Conservation (phyloP, 2,797 vertebrate species). For the Scolopax bukidnonensis region DNA sequence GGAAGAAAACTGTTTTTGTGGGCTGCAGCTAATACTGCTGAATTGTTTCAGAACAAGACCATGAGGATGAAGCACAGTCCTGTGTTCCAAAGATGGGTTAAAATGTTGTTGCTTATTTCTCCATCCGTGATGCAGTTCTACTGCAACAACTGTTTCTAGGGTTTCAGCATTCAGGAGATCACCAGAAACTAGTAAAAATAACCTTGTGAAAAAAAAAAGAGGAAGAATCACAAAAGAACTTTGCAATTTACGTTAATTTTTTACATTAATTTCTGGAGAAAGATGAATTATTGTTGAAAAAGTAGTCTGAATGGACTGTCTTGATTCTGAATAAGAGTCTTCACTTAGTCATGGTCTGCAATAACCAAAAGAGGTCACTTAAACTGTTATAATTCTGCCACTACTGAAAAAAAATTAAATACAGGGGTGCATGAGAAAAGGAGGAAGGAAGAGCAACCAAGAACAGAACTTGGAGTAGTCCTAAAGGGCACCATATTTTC, state of each 20-base stretch:
- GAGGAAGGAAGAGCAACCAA: not conserved
- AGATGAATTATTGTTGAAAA: not conserved
- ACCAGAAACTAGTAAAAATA: constrained; percentile 13
- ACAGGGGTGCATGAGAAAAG: not conserved
- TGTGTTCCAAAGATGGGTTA: not conserved
- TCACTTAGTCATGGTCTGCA: not conserved
- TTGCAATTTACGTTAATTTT: not conserved
- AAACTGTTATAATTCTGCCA: not conserved
- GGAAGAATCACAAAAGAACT: not conserved
- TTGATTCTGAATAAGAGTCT: not conserved
- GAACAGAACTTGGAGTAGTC: not conserved
- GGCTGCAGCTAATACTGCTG: not conserved
- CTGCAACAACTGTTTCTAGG: constrained; percentile 10
- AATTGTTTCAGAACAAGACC: not conserved
- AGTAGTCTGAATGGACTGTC: not conserved
- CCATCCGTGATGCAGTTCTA: not conserved
- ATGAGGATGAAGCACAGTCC: not conserved
- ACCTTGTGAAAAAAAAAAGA: not conserved
- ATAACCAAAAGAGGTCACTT: not conserved
- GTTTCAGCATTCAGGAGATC: not conserved
- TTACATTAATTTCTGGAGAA: not conserved
- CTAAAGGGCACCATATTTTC: not conserved
- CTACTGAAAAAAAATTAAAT: not conserved
- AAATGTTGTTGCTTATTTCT: not conserved
- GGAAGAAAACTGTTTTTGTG: not conserved